phyloP scores from a whole-genome alignment of 2,113 vertebrate species.

The Gymnarchus niloticus region DNA sequence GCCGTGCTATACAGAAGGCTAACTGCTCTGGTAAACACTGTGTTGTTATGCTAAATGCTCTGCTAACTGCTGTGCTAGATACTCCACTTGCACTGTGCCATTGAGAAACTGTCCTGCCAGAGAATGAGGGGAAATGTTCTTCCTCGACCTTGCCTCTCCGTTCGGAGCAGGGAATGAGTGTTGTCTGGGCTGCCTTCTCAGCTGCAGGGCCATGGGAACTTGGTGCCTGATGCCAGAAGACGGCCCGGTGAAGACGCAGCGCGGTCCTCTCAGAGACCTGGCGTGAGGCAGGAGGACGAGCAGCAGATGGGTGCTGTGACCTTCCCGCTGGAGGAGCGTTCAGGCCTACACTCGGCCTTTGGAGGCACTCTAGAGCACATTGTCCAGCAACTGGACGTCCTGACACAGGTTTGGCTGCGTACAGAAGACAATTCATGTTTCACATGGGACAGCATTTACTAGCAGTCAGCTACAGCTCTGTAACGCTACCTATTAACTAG shows the following conservation, averaged over 20 bases:
- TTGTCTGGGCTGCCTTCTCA: not conserved
- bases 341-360: constrained; percentile 51
- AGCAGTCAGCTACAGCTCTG: not conserved
- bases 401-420: constrained; percentile 74
- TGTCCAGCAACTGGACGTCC: constrained; percentile 77
- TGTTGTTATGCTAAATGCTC: not conserved
- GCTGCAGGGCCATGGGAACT: constrained; percentile 7
- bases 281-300: constrained; percentile 28
- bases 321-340: constrained; percentile 44
- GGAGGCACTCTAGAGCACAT: constrained; percentile 69
- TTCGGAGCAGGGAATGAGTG: not conserved
- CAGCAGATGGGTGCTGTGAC: constrained; percentile 28
- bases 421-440: not conserved
- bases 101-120: not conserved
- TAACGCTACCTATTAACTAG: no score
- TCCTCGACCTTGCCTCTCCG: not conserved
- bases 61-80: not conserved
- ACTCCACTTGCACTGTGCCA: no score
- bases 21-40: not conserved
- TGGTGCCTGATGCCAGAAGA: constrained; percentile 12
- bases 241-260: constrained; percentile 30
- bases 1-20: not conserved
- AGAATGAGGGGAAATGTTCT: not conserved
- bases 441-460: not conserved
- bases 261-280: constrained; percentile 27